Percentiles rank a stretch among this genome's conserved stretches.
These are phyloP conservation scores for Cnemophilus loriae DNA, from an alignment of 2,113 vertebrate species.

Conservation along the genomic window DNA sequence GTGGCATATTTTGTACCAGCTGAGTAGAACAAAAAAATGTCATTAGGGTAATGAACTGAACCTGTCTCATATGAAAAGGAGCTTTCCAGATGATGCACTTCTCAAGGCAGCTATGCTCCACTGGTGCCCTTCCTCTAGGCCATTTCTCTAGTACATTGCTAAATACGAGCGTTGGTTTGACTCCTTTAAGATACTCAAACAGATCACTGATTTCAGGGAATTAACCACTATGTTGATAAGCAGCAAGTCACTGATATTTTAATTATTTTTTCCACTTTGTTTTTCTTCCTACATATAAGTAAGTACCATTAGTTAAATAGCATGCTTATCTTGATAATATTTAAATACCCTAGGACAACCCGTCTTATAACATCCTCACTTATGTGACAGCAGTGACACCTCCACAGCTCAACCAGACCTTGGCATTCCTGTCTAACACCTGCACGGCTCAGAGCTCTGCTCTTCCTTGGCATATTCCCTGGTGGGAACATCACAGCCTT, in stretches of 20 bases:
- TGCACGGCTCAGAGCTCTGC: not conserved
- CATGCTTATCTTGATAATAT: not conserved
- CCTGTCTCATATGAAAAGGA: not conserved
- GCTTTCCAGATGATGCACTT: not conserved
- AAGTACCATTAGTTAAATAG: not conserved
- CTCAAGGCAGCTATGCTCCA: not conserved
- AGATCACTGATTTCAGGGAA: not conserved
- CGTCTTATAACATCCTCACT: not conserved
- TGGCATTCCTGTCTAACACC: not conserved
- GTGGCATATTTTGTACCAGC: not conserved
- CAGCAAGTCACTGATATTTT: not conserved
- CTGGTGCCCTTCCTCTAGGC: not conserved
- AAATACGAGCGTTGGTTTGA: not conserved
- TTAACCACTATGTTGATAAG: not conserved
- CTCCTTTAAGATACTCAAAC: not conserved
- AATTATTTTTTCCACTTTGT: not conserved
- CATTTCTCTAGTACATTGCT: not conserved
- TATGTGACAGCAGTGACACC: not conserved
- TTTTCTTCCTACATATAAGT: not conserved
- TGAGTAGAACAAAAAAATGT: not conserved
- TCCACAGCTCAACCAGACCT: not conserved
- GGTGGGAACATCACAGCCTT: not conserved
- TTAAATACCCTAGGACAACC: not conserved
- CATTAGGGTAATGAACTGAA: not conserved
- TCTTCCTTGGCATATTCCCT: not conserved